These are phyloP conservation scores for Romanomermis culicivorax DNA, from an alignment of 2,888 invertebrate genomes.

Conservation along the genomic window DNA sequence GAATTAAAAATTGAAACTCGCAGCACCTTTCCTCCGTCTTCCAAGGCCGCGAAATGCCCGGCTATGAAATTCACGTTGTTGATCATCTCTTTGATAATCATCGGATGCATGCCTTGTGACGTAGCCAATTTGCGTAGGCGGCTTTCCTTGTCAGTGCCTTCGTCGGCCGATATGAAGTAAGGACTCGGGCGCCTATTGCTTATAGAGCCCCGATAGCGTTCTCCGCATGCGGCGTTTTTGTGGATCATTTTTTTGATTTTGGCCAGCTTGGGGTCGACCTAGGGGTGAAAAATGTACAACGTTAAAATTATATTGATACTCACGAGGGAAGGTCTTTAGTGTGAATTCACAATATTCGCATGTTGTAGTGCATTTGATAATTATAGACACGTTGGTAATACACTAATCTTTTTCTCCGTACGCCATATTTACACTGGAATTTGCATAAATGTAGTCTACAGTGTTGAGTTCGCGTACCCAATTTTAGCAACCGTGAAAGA, in stretches of 20 bases:
- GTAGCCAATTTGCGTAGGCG: slow-evolving; percentile 21
- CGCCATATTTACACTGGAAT: no score
- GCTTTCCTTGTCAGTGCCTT: slow-evolving; percentile 14
- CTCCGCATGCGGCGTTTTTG: background rate
- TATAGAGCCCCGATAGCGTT: background rate
- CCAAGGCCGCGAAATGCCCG: slow-evolving; percentile 6
- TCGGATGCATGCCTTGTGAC: slow-evolving; percentile 25
- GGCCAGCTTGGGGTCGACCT: background rate
- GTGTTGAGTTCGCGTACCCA: no score
- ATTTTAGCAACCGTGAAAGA: no score
- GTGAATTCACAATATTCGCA: no score
- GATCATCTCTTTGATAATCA: slow-evolving; percentile 25
- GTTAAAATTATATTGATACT: no score
- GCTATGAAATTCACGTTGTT: slow-evolving; percentile 10
- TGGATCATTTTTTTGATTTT: background rate
- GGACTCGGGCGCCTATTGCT: slow-evolving; percentile 20
- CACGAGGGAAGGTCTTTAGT: no score
- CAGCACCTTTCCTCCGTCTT: slow-evolving; percentile 10
- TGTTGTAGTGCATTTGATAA: no score
- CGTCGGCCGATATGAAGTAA: slow-evolving; percentile 18
- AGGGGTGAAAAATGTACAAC: no score
- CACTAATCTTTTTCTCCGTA: no score
- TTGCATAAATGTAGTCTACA: no score
- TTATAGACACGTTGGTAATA: no score
- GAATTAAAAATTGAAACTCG: no score